Evolutionary conservation across 2,113 vertebrate species (phyloP).

Genomic region (Tursiops truncatus): DNA sequence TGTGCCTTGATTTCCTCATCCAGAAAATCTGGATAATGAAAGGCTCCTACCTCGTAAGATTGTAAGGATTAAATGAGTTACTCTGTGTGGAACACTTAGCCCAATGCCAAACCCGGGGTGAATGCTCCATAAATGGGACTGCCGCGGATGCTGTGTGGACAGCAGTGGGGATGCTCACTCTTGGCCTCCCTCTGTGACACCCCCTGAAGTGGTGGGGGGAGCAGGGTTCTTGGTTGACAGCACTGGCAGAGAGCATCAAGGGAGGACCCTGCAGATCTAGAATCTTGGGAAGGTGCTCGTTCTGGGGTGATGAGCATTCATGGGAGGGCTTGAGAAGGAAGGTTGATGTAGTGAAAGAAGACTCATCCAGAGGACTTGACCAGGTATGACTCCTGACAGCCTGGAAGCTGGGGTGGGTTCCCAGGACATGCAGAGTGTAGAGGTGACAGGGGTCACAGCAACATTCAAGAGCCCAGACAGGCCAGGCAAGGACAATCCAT

Average conservation of each 20-base stretch:
- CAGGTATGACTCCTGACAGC: background rate
- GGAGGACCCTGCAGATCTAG: background rate
- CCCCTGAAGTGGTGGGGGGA: background rate
- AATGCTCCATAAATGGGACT: background rate
- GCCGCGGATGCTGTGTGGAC: too few species aligned
- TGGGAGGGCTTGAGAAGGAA: background rate
- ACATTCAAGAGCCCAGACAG: background rate
- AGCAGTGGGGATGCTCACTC: accelerated
- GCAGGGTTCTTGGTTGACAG: background rate
- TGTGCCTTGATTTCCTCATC: background rate
- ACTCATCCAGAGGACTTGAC: background rate
- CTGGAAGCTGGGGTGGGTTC: background rate
- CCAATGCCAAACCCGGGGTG: background rate
- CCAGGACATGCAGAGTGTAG: background rate
- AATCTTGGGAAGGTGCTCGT: background rate
- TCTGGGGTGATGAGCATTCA: background rate
- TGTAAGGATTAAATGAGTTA: background rate
- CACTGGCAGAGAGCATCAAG: background rate
- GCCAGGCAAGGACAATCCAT: background rate
- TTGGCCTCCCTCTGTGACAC: background rate
- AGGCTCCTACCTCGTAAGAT: background rate
- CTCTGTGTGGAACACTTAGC: background rate
- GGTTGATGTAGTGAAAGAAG: background rate
- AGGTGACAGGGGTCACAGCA: background rate
- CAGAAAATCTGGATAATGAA: background rate